phyloP scores from a whole-genome alignment of 2,797 vertebrate species.

The Hybognathus amarus region DNA sequence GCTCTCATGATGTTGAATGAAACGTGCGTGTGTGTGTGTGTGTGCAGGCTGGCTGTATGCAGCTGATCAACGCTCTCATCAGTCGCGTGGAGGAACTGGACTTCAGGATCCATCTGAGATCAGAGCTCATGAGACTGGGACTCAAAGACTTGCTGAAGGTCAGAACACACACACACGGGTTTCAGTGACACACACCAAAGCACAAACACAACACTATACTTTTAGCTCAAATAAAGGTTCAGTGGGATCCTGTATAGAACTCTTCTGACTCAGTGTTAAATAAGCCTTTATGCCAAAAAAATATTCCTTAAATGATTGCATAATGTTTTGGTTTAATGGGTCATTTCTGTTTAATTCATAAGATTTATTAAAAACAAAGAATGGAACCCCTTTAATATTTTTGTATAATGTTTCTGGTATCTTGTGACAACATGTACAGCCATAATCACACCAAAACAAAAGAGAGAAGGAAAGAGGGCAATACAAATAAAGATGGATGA shows the following conservation, averaged over 20 bases:
- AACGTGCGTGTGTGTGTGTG: neutral
- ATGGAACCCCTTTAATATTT: neutral
- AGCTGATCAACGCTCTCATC: constrained; percentile 91
- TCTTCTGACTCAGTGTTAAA: neutral
- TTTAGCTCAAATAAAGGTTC: too few relatives aligned
- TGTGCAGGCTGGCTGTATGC: constrained; percentile 82
- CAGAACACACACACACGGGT: constrained; percentile 35
- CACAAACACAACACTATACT: neutral
- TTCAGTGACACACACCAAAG: neutral
- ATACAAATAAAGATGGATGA: too few relatives aligned
- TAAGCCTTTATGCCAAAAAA: too few relatives aligned
- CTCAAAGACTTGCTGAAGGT: constrained; percentile 83
- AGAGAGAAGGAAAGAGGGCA: too few relatives aligned
- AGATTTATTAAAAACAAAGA: accelerated
- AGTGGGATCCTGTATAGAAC: neutral
- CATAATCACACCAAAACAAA: neutral
- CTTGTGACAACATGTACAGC: neutral
- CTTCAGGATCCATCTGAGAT: constrained; percentile 92
- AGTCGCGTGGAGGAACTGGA: constrained; percentile 89
- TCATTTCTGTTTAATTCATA: neutral
- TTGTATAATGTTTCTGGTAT: neutral
- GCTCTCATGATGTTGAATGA: neutral
- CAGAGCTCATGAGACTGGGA: constrained; percentile 88
- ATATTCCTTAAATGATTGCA: too few relatives aligned
- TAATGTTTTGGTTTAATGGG: neutral